A percentile compares a stretch with the other conserved stretches of the same genome.
Evolutionary conservation across 2,888 invertebrate genomes (phyloP).

Genomic region (Taphrorychus bicolor): DNA sequence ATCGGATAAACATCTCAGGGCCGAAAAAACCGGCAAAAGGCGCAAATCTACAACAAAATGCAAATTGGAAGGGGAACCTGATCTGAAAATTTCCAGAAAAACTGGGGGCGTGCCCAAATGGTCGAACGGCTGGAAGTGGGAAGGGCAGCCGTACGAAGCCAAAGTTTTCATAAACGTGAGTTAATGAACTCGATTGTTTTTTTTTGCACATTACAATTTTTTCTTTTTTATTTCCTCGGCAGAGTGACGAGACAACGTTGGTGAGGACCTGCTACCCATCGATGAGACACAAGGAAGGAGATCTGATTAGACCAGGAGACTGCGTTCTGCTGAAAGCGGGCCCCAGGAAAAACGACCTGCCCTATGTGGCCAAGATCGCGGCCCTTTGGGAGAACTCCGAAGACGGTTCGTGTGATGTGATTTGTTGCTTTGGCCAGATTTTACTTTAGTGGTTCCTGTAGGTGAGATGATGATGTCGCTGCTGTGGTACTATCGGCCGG

Average conservation of each 20-base stretch:
- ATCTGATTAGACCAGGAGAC: conserved; percentile 85
- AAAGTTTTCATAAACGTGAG: conserved; percentile 89
- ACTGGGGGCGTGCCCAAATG: conserved; percentile 67
- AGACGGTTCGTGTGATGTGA: conserved; percentile 73
- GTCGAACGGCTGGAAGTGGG: conserved; percentile 95
- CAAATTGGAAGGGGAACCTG: conserved; percentile 48
- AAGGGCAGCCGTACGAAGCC: conserved; percentile 81
- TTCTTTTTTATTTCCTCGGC: conserved; percentile 46
- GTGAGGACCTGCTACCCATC: conserved; percentile 86
- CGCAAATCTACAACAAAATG: conserved; percentile 46
- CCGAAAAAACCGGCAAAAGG: conserved; percentile 46
- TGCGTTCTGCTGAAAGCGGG: conserved; percentile 92
- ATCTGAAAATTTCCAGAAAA: conserved; percentile 52
- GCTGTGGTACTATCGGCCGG: conserved; percentile 97
- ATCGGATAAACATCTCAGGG: conserved; percentile 42
- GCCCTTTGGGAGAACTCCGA: conserved; percentile 95
- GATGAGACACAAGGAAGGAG: conserved; percentile 89
- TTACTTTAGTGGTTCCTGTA: too few relatives aligned
- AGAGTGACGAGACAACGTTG: conserved; percentile 79
- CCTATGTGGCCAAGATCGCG: conserved; percentile 94
- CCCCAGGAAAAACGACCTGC: conserved; percentile 81
- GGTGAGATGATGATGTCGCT: conserved; percentile 98
- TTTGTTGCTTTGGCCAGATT: neutral
- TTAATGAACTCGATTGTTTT: conserved; percentile 45
- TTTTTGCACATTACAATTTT: neutral